Conservation (phyloP, 1,140 invertebrate species). For the Papilio glaucus region DNA sequence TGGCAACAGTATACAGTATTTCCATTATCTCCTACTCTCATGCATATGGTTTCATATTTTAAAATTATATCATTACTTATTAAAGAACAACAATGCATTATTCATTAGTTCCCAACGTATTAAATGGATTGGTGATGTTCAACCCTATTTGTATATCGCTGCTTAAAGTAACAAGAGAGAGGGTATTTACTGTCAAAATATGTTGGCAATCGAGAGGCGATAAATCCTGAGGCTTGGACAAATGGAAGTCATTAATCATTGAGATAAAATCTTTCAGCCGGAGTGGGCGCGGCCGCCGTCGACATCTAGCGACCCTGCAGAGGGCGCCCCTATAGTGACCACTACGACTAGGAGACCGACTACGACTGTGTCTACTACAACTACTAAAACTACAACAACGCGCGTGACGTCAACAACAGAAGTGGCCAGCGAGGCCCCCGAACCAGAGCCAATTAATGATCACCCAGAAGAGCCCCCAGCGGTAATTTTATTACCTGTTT, state of each 20-base stretch:
- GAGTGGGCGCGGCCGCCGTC: conserved; percentile 88
- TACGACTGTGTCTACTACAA: conserved; percentile 48
- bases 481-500: conserved; percentile 54
- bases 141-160: conserved; percentile 19
- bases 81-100: too few relatives aligned
- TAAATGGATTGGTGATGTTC: too few relatives aligned
- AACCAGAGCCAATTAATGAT: conserved; percentile 24
- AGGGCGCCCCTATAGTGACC: conserved; percentile 66
- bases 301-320: conserved; percentile 79
- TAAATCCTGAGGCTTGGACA: conserved; percentile 29
- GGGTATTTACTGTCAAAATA: conserved; percentile 33
- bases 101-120: too few relatives aligned
- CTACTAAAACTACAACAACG: conserved; percentile 30
- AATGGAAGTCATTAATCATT: conserved; percentile 45
- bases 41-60: too few relatives aligned
- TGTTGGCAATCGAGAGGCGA: conserved; percentile 29
- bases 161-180: conserved; percentile 18
- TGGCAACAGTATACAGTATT: too few relatives aligned
- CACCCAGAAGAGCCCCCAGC: conserved; percentile 56
- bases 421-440: conserved; percentile 13
- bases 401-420: conserved; percentile 27
- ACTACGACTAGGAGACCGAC: conserved; percentile 63
- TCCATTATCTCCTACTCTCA: too few relatives aligned
- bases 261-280: conserved; percentile 80
- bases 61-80: conserved; percentile 43